phyloP scores from a whole-genome alignment of 2,113 vertebrate species.

The Phalacrocorax carbo region DNA sequence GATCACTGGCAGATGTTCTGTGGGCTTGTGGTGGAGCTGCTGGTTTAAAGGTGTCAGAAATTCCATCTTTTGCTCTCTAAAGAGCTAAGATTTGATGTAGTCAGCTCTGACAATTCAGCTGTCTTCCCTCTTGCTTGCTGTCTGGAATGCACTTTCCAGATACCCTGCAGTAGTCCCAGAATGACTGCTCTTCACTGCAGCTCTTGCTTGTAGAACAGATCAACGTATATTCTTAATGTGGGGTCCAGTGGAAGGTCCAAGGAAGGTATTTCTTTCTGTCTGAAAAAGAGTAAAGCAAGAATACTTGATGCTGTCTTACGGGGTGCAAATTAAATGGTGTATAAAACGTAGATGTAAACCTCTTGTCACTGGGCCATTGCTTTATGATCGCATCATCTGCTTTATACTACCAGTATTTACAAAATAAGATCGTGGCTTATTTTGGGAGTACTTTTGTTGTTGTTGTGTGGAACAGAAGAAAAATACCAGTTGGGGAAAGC shows the following conservation, averaged over 20 bases:
- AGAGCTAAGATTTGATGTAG: background rate
- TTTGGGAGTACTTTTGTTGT: background rate
- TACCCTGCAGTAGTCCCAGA: background rate
- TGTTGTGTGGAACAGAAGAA: background rate
- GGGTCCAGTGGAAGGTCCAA: background rate
- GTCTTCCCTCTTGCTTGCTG: background rate
- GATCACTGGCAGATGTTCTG: background rate
- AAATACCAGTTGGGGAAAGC: background rate
- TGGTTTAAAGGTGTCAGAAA: conserved; percentile 18
- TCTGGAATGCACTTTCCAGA: background rate
- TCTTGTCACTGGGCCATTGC: background rate
- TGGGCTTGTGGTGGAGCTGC: background rate
- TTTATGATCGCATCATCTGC: background rate
- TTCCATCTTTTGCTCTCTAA: background rate
- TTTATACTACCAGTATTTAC: background rate
- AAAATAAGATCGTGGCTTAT: background rate
- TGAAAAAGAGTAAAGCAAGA: background rate
- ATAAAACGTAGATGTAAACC: background rate
- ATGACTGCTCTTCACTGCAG: background rate
- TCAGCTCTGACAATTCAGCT: background rate
- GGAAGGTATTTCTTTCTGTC: background rate
- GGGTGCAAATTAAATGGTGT: background rate
- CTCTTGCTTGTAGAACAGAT: fast-evolving
- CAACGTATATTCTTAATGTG: background rate
- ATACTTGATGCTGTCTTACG: background rate